Conservation (phyloP, 2,113 vertebrate species). For the Muscicapa adusta region DNA sequence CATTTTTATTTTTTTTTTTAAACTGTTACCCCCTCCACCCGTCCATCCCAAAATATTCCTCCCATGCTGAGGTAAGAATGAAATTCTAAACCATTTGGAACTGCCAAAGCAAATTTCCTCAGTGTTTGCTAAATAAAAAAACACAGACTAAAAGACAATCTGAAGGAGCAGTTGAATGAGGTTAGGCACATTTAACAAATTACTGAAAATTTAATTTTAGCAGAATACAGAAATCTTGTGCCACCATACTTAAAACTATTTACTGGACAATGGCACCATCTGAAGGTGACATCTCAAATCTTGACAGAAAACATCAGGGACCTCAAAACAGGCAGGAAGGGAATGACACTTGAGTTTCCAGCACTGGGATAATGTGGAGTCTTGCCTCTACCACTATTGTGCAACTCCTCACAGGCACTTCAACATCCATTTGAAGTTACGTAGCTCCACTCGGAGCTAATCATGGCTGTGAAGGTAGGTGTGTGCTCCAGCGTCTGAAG, state of each 20-base stretch:
- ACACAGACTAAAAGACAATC: not conserved
- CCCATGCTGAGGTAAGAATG: not conserved
- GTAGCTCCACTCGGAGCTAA: not conserved
- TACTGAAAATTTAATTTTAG: not conserved
- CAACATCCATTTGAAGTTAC: not conserved
- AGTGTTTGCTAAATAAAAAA: not conserved
- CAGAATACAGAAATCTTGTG: conserved; percentile 13
- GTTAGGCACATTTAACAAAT: conserved; percentile 25
- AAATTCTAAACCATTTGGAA: not conserved
- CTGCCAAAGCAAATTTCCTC: not conserved
- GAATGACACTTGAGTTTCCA: not conserved
- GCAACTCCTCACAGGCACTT: conserved; percentile 6
- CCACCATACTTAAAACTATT: not conserved
- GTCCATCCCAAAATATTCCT: not conserved
- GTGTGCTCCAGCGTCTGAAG: conserved; percentile 33
- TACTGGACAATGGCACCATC: conserved; percentile 17
- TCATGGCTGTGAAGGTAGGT: not conserved
- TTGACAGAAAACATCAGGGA: not conserved
- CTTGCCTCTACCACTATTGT: not conserved
- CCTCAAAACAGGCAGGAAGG: not conserved
- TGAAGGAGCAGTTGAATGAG: not conserved
- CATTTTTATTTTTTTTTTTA: not conserved
- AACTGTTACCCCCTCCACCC: not conserved
- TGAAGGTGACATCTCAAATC: not conserved
- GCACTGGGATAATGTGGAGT: not conserved